Evolutionary conservation across 1,140 invertebrate species (phyloP), one percentile per base, ranked within the genome.

Genomic region (Nixonia krombeini): DNA sequence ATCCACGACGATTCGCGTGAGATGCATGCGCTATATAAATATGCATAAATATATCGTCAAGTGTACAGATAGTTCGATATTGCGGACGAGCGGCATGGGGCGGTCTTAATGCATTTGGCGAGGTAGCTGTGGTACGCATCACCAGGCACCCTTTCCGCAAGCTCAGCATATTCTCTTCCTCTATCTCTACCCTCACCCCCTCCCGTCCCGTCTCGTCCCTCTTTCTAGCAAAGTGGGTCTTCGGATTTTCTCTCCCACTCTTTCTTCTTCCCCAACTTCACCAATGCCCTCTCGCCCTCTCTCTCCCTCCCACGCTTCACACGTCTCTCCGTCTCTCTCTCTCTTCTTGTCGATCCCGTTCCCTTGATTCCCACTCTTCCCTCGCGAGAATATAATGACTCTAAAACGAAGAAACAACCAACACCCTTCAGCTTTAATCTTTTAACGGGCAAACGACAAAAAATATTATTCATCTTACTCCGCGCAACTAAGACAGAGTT

Each of bases 101-200:
- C 67, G 76, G 73, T 79, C 80, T 83, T 83, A 83, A 85, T 84
- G 81, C 81, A 83, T 84, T 85, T 84, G 78, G 73, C 71, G 72
- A 77, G 74, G 77, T 76, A 79, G 80, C 75, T 72, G 69, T 45
- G 70, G 72, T 78, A 84, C 82, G 83, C 83, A 85, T 84, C 82
- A 83, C 76, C 78, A 79, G 74, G 67, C 82, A 85, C 83, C 82
- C 83, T 85, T 85, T 83, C 74, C 75, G 82, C 83, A 82, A 82
- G 76, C 81, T 85, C 82, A 84, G 82, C 83, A 75, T 52, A 51
- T 58, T 55, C 51, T 40, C 40, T 56, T 10, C 50, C 53, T 47
- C 55, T 17, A 2, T 29, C 33, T 25, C 50, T 41, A 40, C 33
- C 12, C 38, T 52, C 44, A 38, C 38, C 13, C 29, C 52, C 53